Evolutionary conservation across 2,797 vertebrate genomes (phyloP).

Genomic region (Miichthys miiuy): DNA sequence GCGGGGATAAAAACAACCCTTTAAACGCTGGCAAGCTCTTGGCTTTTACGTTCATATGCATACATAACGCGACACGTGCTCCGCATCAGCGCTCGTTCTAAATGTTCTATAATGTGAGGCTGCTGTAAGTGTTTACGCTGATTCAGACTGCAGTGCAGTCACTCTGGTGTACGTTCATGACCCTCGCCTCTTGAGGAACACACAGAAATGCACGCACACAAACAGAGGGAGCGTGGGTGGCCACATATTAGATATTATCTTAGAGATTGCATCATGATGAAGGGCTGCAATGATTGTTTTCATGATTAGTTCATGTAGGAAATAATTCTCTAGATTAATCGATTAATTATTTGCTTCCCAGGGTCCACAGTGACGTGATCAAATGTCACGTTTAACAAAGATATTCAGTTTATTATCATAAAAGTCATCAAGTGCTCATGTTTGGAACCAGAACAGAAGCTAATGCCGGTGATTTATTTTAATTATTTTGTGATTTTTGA

Average conservation of each 20-base stretch:
- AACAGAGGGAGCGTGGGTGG: not conserved
- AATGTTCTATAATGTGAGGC: not conserved
- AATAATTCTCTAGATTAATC: not conserved
- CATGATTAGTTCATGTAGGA: not conserved
- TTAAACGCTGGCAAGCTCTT: constrained; percentile 46
- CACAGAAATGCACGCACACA: constrained; percentile 4
- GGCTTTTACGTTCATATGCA: constrained; percentile 6
- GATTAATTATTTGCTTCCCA: not conserved
- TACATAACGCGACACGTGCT: constrained; percentile 22
- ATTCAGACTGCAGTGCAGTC: constrained; percentile 38
- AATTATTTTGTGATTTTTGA: not conserved
- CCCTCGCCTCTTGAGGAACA: constrained; percentile 14
- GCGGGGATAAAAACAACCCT: constrained; percentile 55
- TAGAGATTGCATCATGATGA: not conserved
- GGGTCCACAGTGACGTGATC: not conserved
- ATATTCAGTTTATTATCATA: not conserved
- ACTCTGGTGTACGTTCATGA: not conserved
- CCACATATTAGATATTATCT: not conserved
- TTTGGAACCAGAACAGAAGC: not conserved
- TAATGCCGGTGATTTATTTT: not conserved
- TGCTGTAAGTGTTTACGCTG: constrained; percentile 21
- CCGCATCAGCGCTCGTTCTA: not conserved
- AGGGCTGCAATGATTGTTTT: not conserved
- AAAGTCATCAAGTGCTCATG: not conserved
- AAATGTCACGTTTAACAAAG: not conserved